phyloP scores from a whole-genome alignment of 2,888 invertebrate species.

The Rotaria socialis region DNA sequence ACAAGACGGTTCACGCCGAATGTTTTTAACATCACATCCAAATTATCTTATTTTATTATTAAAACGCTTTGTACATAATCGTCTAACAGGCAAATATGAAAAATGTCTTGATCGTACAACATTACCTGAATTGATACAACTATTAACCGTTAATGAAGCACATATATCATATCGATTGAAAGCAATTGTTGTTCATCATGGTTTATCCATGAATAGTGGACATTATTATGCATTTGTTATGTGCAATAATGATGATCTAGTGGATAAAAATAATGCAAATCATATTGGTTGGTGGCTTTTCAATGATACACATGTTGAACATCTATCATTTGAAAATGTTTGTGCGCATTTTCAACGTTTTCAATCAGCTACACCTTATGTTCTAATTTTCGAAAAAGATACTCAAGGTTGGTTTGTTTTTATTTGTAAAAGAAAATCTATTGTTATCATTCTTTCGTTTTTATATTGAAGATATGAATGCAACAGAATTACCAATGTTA shows the following conservation, averaged over 20 bases:
- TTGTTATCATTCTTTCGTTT: background rate
- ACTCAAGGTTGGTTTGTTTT: background rate
- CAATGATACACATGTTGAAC: slow-evolving; percentile 35
- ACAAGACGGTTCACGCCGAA: slow-evolving; percentile 19
- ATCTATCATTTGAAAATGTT: slow-evolving; percentile 16
- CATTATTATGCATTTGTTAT: slow-evolving; percentile 34
- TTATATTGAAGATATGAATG: background rate
- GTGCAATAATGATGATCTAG: background rate
- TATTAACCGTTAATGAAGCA: slow-evolving; percentile 17
- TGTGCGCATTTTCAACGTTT: slow-evolving; percentile 28
- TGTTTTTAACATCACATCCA: slow-evolving; percentile 34
- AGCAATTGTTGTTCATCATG: slow-evolving; percentile 34
- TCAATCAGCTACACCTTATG: slow-evolving; percentile 4
- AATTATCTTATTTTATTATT: slow-evolving; percentile 36
- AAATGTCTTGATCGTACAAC: slow-evolving; percentile 35
- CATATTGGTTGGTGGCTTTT: background rate
- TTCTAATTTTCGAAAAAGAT: slow-evolving; percentile 2
- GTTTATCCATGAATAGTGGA: slow-evolving; percentile 33
- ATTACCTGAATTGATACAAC: background rate
- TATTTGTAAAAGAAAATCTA: no score
- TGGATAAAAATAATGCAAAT: background rate
- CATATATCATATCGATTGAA: background rate
- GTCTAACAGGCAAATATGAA: slow-evolving; percentile 28
- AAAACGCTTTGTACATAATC: slow-evolving; percentile 29
- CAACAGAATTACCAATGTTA: background rate